A percentile compares a stretch with the other conserved stretches of the same genome.
Evolutionary conservation across 2,888 invertebrate genomes (phyloP).

Genomic region (Dyspetes luteomarginatus): DNA sequence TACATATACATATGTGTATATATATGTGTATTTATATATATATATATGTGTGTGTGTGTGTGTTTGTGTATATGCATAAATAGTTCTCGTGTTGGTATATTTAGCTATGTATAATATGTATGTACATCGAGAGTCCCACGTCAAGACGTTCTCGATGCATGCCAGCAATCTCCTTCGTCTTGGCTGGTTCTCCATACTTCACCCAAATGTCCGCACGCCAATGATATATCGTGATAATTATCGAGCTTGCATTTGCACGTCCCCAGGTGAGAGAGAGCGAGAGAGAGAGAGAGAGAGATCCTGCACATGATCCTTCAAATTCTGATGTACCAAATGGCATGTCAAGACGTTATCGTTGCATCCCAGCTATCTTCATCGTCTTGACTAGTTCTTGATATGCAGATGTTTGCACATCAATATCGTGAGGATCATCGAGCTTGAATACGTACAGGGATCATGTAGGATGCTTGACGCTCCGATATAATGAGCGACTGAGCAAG

Average conservation of each 20-base stretch:
- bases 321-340: not conserved
- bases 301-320: conserved; percentile 12
- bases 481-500: too few relatives aligned
- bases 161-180: conserved; percentile 37
- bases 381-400: too few relatives aligned
- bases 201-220: conserved; percentile 27
- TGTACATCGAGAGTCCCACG: conserved; percentile 15
- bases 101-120: not conserved
- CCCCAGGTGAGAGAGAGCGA: too few relatives aligned
- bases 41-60: not conserved
- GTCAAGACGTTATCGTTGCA: not conserved
- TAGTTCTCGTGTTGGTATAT: too few relatives aligned
- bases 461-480: too few relatives aligned
- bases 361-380: too few relatives aligned
- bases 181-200: conserved; percentile 25
- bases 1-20: not conserved
- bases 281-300: not conserved
- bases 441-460: too few relatives aligned
- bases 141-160: conserved; percentile 54
- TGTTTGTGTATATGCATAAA: too few relatives aligned
- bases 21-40: not conserved
- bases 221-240: conserved; percentile 59
- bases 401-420: too few relatives aligned
- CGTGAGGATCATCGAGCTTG: too few relatives aligned
- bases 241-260: not conserved